These are phyloP conservation scores for Sebastes variabilis DNA, from an alignment of 2,797 vertebrate species.

Conservation along the genomic window DNA sequence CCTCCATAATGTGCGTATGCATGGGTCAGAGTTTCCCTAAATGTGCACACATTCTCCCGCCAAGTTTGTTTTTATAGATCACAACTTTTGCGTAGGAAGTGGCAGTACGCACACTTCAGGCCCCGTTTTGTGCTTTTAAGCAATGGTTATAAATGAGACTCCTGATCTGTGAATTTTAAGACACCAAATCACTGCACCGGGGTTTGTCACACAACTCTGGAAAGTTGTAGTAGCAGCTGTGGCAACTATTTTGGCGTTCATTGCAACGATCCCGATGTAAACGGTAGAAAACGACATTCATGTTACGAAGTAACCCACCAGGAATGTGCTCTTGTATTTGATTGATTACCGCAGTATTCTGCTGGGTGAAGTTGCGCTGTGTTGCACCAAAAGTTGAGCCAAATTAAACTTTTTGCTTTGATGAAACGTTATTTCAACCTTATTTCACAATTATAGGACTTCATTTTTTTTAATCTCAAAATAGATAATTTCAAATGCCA, in stretches of 20 bases:
- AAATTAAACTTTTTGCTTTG: not conserved
- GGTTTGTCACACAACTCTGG: not conserved
- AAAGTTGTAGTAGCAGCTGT: not conserved
- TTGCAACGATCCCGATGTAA: not conserved
- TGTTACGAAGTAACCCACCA: not conserved
- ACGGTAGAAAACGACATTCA: not conserved
- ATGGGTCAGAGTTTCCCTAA: too few relatives aligned
- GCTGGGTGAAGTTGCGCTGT: not conserved
- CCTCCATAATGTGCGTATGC: too few relatives aligned
- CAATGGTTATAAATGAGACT: not conserved
- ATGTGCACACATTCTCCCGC: too few relatives aligned
- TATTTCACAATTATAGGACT: not conserved
- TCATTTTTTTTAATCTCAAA: too few relatives aligned
- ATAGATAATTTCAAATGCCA: not conserved
- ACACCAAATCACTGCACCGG: not conserved
- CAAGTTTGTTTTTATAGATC: too few relatives aligned
- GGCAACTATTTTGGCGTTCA: not conserved
- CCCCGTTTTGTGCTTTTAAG: too few relatives aligned
- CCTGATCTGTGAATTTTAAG: not conserved
- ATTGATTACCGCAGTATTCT: not conserved
- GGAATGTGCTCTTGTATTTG: too few relatives aligned
- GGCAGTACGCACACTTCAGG: too few relatives aligned
- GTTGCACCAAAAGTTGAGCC: not conserved
- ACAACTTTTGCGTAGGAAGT: too few relatives aligned
- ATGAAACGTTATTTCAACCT: not conserved